Evolutionary conservation across 1,140 invertebrate species (phyloP), one percentile per base, ranked within the genome.

Genomic region (Lepidostoma basale): DNA sequence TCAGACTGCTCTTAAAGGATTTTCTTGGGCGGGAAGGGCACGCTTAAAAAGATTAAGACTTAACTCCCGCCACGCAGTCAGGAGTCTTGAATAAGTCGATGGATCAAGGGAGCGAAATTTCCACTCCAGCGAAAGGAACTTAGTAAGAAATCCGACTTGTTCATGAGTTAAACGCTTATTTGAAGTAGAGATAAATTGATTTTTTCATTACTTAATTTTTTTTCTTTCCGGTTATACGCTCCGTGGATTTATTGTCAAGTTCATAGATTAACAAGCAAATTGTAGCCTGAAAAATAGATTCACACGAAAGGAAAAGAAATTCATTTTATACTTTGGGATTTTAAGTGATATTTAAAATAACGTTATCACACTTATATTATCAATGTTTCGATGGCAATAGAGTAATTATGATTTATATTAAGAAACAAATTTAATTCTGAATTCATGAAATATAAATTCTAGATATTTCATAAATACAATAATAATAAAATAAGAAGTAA

Each of bases 31-130:
- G 62, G 65, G 59, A 64, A 63, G 58, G 60, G 54, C 36, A 44
- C 66, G 52, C 67, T 69, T 69, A 69, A 69, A 69, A 69, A 72
- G 69, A 72, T 72, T 72, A 72, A 54, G 49, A 54, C 49, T 54
- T 54, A 54, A 54, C 49, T 54, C 28, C 58, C 60, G 67, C 56
- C 14, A 30, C 59, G 64, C 59, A 65, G 42, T 49, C 39, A 67
- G 36, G 56, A 60, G 66, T 70, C 64, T 36, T 16, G 68, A 54
- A 70, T 70, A 67, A 70, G 63, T 66, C 49, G 25, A 49, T 49
- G 45, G 45, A 49, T 49, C 45, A 49, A 49, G 9, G 20, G 44
- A n/a, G 45, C 20, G 6, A 49, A 49, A 3, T 12, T 12, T 23
- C 45, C 1, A 10, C 20, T 23, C n/a, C 23, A 26, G 18, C n/a